A percentile compares a stretch with the other conserved stretches of the same genome.
Conservation (phyloP, 2,113 vertebrate species). For the Callorhinus ursinus region DNA sequence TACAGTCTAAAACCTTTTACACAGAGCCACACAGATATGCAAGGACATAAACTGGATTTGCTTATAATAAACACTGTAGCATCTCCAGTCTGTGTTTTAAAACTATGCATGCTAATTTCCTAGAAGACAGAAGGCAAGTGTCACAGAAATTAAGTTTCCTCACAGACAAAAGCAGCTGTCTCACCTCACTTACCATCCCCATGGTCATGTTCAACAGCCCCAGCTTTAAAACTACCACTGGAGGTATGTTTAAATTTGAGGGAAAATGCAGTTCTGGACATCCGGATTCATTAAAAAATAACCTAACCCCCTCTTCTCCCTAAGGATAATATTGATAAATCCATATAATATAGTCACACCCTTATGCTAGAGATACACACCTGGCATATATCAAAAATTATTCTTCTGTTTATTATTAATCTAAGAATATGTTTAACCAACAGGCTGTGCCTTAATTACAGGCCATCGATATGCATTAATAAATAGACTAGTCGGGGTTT, state of each 20-base stretch:
- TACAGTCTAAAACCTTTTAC: background rate
- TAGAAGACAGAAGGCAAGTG: slow-evolving; percentile 68
- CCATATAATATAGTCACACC: slow-evolving; percentile 21
- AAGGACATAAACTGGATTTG: background rate
- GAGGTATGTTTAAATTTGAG: slow-evolving; percentile 41
- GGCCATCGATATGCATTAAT: background rate
- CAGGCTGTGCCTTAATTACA: slow-evolving; percentile 4
- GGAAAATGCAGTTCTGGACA: slow-evolving; percentile 53
- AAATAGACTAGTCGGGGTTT: slow-evolving; percentile 6
- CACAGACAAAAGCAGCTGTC: slow-evolving; percentile 66
- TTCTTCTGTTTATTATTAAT: slow-evolving; percentile 53
- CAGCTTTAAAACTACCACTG: slow-evolving; percentile 35
- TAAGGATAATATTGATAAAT: slow-evolving; percentile 48
- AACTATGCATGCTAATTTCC: slow-evolving; percentile 59
- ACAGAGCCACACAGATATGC: background rate
- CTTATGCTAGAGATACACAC: slow-evolving; percentile 27
- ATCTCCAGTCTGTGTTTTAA: slow-evolving; percentile 22
- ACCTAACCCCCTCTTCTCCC: background rate
- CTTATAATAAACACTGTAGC: slow-evolving; percentile 17
- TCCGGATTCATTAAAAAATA: slow-evolving; percentile 74
- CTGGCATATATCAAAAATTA: slow-evolving; percentile 38
- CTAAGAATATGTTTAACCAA: slow-evolving; percentile 50
- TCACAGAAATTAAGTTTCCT: slow-evolving; percentile 73
- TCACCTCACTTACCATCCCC: slow-evolving; percentile 53
- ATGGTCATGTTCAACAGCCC: slow-evolving; percentile 37